A percentile compares a stretch with the other conserved stretches of the same genome.
These are phyloP conservation scores for Magallana angulata DNA, from an alignment of 1,140 invertebrate species.

Conservation along the genomic window DNA sequence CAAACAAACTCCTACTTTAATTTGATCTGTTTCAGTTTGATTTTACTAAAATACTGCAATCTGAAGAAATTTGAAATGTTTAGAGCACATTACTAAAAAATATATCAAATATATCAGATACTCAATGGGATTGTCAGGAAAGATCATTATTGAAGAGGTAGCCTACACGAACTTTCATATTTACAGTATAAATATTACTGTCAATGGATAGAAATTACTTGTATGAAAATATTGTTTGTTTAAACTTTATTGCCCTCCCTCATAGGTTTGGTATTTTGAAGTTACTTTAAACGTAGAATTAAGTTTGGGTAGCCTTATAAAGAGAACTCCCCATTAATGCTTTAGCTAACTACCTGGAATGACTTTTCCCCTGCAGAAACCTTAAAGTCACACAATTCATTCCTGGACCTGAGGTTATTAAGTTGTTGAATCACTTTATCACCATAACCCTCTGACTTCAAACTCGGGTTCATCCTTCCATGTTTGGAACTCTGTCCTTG, in stretches of 20 bases:
- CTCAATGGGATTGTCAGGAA: too few species aligned
- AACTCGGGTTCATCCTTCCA: slow-evolving; percentile 60
- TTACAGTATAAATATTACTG: neutral
- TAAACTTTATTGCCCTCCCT: neutral
- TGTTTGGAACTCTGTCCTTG: neutral
- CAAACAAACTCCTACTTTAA: too few species aligned
- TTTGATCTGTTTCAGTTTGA: too few species aligned
- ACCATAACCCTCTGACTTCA: slow-evolving; percentile 73
- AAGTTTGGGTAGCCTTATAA: too few species aligned
- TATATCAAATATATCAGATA: too few species aligned
- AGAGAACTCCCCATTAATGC: too few species aligned
- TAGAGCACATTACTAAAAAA: too few species aligned
- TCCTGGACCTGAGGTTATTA: slow-evolving; percentile 66
- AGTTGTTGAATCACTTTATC: slow-evolving; percentile 71
- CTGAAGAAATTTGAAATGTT: too few species aligned
- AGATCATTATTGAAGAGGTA: too few species aligned
- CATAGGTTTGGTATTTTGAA: neutral
- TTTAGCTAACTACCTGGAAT: slow-evolving; percentile 68
- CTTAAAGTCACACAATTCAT: slow-evolving; percentile 76
- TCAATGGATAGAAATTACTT: neutral
- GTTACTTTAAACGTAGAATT: too few species aligned
- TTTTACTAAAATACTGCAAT: too few species aligned
- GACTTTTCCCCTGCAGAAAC: slow-evolving; percentile 74
- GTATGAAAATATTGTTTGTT: neutral
- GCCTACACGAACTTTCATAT: too few species aligned